Percentiles rank a stretch among this genome's conserved stretches.
Conservation (phyloP, 2,888 invertebrate genomes). For the Philopedon plagiatum region DNA sequence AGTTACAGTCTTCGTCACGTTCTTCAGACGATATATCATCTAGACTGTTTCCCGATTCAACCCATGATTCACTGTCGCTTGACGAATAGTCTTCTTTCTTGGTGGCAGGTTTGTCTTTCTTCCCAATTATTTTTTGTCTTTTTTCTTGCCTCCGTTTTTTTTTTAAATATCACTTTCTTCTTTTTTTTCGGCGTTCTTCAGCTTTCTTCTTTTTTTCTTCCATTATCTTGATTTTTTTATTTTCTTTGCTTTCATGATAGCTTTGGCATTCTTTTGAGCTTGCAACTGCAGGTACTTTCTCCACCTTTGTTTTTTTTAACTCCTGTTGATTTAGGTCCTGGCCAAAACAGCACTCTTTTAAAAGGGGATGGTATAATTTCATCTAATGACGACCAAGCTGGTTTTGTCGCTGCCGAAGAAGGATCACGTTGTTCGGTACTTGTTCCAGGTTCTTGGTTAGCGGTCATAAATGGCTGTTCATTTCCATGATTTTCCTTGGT, state of each 20-base stretch:
- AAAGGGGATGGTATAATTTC: too few species aligned
- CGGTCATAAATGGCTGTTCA: too few species aligned
- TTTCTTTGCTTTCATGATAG: not conserved
- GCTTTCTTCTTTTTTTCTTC: not conserved
- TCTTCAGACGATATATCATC: constrained; percentile 12
- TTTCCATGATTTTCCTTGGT: not conserved
- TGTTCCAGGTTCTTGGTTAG: too few species aligned
- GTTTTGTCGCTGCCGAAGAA: too few species aligned
- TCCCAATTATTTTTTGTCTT: not conserved
- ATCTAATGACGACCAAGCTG: too few species aligned
- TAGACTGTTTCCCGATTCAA: not conserved
- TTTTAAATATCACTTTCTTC: not conserved
- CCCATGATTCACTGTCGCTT: not conserved
- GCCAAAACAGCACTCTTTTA: too few species aligned
- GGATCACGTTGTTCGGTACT: too few species aligned
- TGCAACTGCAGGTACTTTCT: too few species aligned
- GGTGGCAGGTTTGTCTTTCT: not conserved
- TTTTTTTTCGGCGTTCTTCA: constrained; percentile 3
- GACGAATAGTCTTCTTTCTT: not conserved
- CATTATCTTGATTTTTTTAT: not conserved
- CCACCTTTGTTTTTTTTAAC: too few species aligned
- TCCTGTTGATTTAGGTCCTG: too few species aligned
- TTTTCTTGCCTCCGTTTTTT: not conserved
- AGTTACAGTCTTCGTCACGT: not conserved
- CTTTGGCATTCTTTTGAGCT: too few species aligned